A percentile compares a stretch with the other conserved stretches of the same genome.
phyloP scores from a whole-genome alignment of 2,113 vertebrate species.

The Proteles cristata region DNA sequence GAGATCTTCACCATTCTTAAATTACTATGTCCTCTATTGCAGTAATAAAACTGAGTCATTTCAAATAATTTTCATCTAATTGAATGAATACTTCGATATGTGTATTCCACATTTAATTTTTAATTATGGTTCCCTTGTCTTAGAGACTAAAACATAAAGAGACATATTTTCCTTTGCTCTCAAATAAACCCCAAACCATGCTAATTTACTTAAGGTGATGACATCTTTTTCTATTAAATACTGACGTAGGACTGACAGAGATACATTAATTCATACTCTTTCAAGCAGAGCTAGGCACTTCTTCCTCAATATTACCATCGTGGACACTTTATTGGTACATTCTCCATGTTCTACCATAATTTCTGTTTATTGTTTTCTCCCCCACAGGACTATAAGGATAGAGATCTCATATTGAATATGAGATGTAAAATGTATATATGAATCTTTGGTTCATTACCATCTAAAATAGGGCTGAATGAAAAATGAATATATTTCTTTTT shows the following conservation, averaged over 20 bases:
- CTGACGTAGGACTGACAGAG: background rate
- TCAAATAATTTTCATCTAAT: conserved; percentile 45
- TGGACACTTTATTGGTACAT: background rate
- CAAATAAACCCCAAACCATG: background rate
- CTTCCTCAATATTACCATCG: background rate
- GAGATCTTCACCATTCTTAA: conserved; percentile 9
- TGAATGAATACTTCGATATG: background rate
- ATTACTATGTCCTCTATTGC: background rate
- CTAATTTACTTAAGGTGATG: background rate
- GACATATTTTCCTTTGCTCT: conserved; percentile 17
- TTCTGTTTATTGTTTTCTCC: background rate
- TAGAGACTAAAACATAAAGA: conserved; percentile 37
- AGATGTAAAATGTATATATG: background rate
- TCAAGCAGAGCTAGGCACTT: background rate
- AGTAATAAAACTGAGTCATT: conserved; percentile 42
- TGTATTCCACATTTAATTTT: conserved; percentile 62
- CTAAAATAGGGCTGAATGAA: background rate
- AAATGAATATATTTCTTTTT: background rate
- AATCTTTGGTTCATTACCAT: conserved; percentile 5
- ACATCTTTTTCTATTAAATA: conserved; percentile 10
- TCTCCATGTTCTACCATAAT: background rate
- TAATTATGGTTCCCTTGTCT: conserved; percentile 37
- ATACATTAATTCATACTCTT: background rate
- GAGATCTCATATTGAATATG: background rate
- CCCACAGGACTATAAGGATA: background rate